Evolutionary conservation across 1,140 invertebrate species (phyloP), one percentile per base, ranked within the genome.

Genomic region (Drosophila pectinifera): DNA sequence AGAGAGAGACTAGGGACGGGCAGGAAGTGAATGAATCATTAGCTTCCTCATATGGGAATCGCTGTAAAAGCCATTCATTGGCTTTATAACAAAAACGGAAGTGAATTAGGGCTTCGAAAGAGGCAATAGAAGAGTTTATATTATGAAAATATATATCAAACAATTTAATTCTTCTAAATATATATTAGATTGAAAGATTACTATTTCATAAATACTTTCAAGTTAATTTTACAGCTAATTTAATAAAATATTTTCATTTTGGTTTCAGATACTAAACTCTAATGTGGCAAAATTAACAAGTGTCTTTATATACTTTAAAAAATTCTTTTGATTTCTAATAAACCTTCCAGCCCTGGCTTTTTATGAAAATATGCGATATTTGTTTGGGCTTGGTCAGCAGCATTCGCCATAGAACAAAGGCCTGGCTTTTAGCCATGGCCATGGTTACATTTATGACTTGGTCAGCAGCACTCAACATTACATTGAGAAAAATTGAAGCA

Each of bases 331-430:
- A 31, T 11, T 34, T 5, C 0, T 14, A 14, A 10, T 3, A 20
- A 5, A 13, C 6, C 48, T 10, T 58, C 51, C 82, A 86, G 42
- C 82, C 82, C 82, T 85, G 82, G 61, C 41, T 56, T 64, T 18
- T 70, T 77, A 58, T 67, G 56, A 63, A 67, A 77, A 80, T 73
- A 58, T 84, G 81, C 68, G 45, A 86, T 82, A 86, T 85, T 85
- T 78, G 78, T 82, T 85, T 70, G 82, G 82, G 82, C 83, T 85
- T 86, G 82, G 82, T 78, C 82, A 70, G 61, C 64, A 65, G 42
- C 63, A 67, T 42, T 73, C 39, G 56, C 73, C 80, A 86, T 74
- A 72, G 84, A 81, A 85, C 82, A 86, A 86, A 78, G 83, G 80
- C 75, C 70, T 70, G 80, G 55, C 70, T 55, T 65, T 77, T 81